Base-by-base conservation (phyloP, 2,113 vertebrate genomes). In the Salvator merianae region DNA sequence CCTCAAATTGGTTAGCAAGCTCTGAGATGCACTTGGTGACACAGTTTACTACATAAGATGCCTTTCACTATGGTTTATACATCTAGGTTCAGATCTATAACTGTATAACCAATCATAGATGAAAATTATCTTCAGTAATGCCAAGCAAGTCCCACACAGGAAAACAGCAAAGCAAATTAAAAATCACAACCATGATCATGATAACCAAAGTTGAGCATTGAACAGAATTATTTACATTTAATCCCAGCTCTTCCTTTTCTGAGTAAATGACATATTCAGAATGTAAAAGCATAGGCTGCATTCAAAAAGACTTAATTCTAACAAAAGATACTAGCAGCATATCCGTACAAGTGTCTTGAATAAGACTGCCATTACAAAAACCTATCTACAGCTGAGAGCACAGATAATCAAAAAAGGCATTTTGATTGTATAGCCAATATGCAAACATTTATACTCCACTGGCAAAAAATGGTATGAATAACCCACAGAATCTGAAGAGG, bases 1-100 rank as follows among this genome's bases (percentile, higher is more conserved):
- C 69, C 66, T 18, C 59, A 77, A 0, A 88, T 85, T 80, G 62
- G 88, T 24, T 66, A 71, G 6, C 13, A 66, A 68, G 38, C 32
- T 70, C 47, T 24, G 50, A 50, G 47, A 47, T 80, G n/a, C 16
- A 75, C 77, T 90, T 43, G 88, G 12, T 32, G 69, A 81, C 26
- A 40, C 28, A 63, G 10, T 71, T 14, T 16, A 47, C 59, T 86
- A 26, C 12, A 70, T 40, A 53, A 53, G 24, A 47, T 81, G 14
- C 14, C 28, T 38, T 81, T 81, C 26, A 65, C 68, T 71, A 28
- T n/a, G 47, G 16, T 26, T 81, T 26, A 18, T 7, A 10, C 34
- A 22, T 32, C 8, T 40, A 7, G 9, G 30, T n/a, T 73, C 16
- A 62, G 28, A n/a, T 18, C 53, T 72, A 1, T n/a, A 82, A 34